Percentiles rank a stretch among this genome's conserved stretches.
These are phyloP conservation scores for Ammodytes dubius DNA, from an alignment of 2,113 vertebrate genomes.

Conservation along the genomic window DNA sequence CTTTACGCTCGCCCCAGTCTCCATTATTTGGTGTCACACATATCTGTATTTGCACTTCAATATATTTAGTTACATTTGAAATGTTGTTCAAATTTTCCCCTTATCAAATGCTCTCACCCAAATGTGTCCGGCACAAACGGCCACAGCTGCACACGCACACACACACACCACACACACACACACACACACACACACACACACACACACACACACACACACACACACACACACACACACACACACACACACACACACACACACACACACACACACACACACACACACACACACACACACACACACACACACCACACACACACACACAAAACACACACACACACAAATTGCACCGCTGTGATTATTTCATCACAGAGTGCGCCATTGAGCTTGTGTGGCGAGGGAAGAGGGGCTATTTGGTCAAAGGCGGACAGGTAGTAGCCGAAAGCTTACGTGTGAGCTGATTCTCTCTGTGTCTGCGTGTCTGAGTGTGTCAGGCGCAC, in stretches of 20 bases:
- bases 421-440: conserved; percentile 61
- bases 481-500: conserved; percentile 45
- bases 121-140: conserved; percentile 12
- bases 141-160: conserved; percentile 25
- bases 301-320: no score
- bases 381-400: conserved; percentile 67
- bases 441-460: conserved; percentile 10
- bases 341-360: conserved; percentile 49
- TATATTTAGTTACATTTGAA: neutral
- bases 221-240: no score
- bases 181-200: no score
- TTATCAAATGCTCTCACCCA: neutral
- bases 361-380: conserved; percentile 67
- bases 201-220: no score
- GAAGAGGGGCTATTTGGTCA: conserved; percentile 57
- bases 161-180: no score
- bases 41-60: conserved; percentile 5
- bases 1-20: conserved; percentile 33
- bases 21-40: conserved; percentile 17
- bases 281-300: no score
- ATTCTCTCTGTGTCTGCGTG: neutral
- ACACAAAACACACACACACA: neutral
- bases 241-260: no score
- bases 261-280: neutral
- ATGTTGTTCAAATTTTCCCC: neutral